Evolutionary conservation across 2,888 invertebrate species (phyloP), one percentile per base, ranked within the genome.

Genomic region (Merodon equestris): DNA sequence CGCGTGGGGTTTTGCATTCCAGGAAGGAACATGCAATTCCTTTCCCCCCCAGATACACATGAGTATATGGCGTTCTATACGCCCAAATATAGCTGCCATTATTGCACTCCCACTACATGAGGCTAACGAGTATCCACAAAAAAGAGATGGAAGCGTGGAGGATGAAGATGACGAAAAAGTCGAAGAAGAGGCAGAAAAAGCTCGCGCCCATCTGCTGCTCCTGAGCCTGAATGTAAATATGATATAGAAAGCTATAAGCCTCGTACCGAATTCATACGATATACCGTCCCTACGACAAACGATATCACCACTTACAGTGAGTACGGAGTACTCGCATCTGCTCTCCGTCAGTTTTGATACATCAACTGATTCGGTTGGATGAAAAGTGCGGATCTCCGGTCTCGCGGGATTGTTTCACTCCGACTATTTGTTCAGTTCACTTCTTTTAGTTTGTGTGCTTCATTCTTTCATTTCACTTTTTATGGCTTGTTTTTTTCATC

Each of bases 271-370:
- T 60, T 18, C 34, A 7, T 76, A 74, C 68, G 77, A 67, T 77
- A 73, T 77, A 47, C 48, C 48, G 18, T 34, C 14, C 51, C 40
- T 60, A 66, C 72, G 61, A 60, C 60, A 64, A 76, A 56, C 27
- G 27, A 27, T 27, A 27, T 40, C 10, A 10, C 40, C 40, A 61
- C 36, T 7, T 27, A 27, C 27, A 7, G 27, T 27, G 27, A 27
- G 27, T 27, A 27, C 27, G 2, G 27, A 27, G 13, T 61, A 34
- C 48, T 56, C 57, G 36, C 38, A 45, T 54, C 47, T 17, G 4
- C 36, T 44, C 77, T 68, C 79, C n/a, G 10, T 79, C 53, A 79
- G 79, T 79, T 79, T 79, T 79, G 79, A 79, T 74, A 79, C 68
- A 68, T 63, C 74, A 79, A 79, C 64, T 74, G 79, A 64, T 64